A percentile compares a stretch with the other conserved stretches of the same genome.
These are phyloP conservation scores for Onthophagus taurus DNA, from an alignment of 1,140 invertebrate genomes.

Conservation along the genomic window DNA sequence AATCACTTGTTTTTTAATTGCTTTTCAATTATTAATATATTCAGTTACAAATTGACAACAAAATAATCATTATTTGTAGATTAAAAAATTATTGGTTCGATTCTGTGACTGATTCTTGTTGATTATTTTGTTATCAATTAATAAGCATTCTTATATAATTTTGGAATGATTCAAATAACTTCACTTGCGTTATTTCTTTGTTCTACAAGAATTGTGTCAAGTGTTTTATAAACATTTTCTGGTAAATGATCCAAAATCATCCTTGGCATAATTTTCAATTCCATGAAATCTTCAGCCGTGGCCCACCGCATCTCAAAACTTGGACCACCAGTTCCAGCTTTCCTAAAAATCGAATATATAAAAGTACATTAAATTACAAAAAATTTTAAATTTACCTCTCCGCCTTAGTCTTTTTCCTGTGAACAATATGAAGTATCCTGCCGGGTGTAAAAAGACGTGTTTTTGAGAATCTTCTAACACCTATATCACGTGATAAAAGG, in stretches of 20 bases:
- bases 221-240: slow-evolving; percentile 56
- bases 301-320: slow-evolving; percentile 68
- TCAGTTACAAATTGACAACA: too few species aligned
- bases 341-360: slow-evolving; percentile 38
- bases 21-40: too few species aligned
- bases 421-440: slow-evolving; percentile 60
- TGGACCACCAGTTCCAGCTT: slow-evolving; percentile 47
- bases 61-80: too few species aligned
- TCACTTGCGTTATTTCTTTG: slow-evolving; percentile 27
- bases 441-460: slow-evolving; percentile 60
- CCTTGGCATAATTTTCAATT: slow-evolving; percentile 62
- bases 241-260: slow-evolving; percentile 69
- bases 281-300: slow-evolving; percentile 62
- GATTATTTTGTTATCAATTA: too few species aligned
- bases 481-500: slow-evolving; percentile 54
- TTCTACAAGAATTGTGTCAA: slow-evolving; percentile 51
- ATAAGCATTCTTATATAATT: too few species aligned
- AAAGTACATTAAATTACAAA: neutral
- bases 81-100: too few species aligned
- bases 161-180: too few species aligned
- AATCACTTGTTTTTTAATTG: too few species aligned
- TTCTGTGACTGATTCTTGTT: too few species aligned
- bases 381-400: slow-evolving; percentile 44
- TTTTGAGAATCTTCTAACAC: slow-evolving; percentile 56
- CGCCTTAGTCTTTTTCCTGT: slow-evolving; percentile 54